Evolutionary conservation across 2,888 invertebrate genomes (phyloP), one percentile per base, ranked within the genome.

Genomic region (Drosophila flavopinicola): DNA sequence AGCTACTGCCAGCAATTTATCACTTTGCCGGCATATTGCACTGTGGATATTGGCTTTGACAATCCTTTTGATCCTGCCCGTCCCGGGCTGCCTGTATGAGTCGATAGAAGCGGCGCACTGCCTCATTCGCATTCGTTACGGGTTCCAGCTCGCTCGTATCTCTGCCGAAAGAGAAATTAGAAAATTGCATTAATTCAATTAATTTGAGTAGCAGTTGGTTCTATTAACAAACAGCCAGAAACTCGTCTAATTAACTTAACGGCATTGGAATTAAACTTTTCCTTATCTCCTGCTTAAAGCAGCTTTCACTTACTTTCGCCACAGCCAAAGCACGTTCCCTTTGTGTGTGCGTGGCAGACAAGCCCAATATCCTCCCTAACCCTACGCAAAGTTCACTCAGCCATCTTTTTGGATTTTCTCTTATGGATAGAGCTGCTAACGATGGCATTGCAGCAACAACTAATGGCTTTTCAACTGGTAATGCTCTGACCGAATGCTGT

Each of bases 21-120:
- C 52, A 66, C 41, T 77, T 79, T 24, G 75, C 54, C 49, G 69
- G 67, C 82, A 95, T 92, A 51, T 93, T 92, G 90, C 96, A 96
- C 52, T 93, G 90, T 1, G 95, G 93, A 90, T 95, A 96, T 1
- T 94, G 88, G 66, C 92, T 88, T 1, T 93, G 78, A 79, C 96
- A 97, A 87, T 96, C 95, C 71, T 94, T 94, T 78, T 94, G 94
- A 75, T 96, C 96, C 89, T 96, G 96, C 0, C 96, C 96, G 80
- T 96, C 94, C 77, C 96, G 93, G 0, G 96, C 96, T 0, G 96
- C 95, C 88, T 94, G 95, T 3, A 96, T 94, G 84, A 96, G 95
- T 84, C 93, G 93, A 91, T 95, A 95, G 91, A 96, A 96, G 58
- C 94, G 92, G 23, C 95, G 90, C 15, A 96, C 95, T 59, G 94